phyloP scores from a whole-genome alignment of 2,888 invertebrate genomes.

The Phortica okadai region DNA sequence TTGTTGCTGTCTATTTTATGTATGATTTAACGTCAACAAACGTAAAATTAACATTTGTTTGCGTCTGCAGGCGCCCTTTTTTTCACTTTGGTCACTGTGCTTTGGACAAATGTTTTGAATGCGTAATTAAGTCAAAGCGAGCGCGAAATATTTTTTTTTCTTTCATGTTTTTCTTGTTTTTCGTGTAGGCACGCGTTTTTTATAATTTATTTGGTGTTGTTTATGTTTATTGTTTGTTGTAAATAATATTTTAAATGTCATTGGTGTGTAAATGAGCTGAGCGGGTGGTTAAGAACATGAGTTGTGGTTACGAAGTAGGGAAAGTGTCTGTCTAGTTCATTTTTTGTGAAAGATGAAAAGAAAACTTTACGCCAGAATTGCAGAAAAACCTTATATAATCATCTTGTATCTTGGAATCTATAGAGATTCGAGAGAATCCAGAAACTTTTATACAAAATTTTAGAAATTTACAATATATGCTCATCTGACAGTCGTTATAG shows the following conservation, averaged over 20 bases:
- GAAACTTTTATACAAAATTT: too few species aligned
- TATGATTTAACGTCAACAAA: constrained; percentile 52
- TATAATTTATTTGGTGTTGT: constrained; percentile 42
- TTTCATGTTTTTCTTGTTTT: constrained; percentile 19
- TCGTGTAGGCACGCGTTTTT: constrained; percentile 45
- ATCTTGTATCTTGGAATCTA: too few species aligned
- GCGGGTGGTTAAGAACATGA: neutral
- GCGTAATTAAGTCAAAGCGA: constrained; percentile 46
- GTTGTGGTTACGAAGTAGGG: neutral
- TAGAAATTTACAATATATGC: too few species aligned
- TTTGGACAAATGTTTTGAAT: constrained; percentile 61
- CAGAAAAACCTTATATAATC: too few species aligned
- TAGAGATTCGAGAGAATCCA: too few species aligned
- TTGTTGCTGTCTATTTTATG: constrained; percentile 44
- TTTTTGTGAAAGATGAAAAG: neutral
- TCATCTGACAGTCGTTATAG: too few species aligned
- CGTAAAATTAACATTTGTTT: constrained; percentile 53
- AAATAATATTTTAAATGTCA: constrained; percentile 17
- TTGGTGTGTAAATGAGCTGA: neutral
- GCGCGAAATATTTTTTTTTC: neutral
- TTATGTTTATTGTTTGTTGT: constrained; percentile 14
- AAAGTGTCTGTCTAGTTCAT: neutral
- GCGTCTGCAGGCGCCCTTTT: constrained; percentile 54
- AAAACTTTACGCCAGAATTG: too few species aligned
- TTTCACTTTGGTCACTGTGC: constrained; percentile 60